phyloP scores from a whole-genome alignment of 2,888 invertebrate species.

The Hydriomena furcata region DNA sequence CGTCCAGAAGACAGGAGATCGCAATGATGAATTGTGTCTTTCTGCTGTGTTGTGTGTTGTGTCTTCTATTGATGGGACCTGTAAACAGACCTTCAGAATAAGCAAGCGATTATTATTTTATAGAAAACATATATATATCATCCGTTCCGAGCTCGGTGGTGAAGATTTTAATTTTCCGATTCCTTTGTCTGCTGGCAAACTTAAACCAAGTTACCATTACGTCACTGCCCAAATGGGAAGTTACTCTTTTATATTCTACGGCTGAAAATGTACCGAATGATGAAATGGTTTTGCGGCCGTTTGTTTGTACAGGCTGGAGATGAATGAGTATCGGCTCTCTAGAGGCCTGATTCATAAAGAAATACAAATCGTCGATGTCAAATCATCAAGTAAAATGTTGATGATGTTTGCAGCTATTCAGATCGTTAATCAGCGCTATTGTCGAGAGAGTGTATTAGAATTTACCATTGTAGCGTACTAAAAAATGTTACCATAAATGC shows the following conservation, averaged over 20 bases:
- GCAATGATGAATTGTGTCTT: no score
- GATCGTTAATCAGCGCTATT: constrained; percentile 39
- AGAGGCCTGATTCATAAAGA: constrained; percentile 52
- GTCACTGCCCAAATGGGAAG: constrained; percentile 45
- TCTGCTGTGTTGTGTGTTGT: no score
- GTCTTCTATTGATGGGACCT: no score
- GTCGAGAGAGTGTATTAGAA: constrained; percentile 16
- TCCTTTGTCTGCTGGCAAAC: constrained; percentile 32
- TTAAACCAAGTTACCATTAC: constrained; percentile 43
- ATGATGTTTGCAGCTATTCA: constrained; percentile 50
- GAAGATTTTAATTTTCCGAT: constrained; percentile 51
- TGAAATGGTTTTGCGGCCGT: constrained; percentile 69
- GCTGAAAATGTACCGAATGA: constrained; percentile 61
- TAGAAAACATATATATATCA: no score
- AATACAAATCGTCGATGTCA: constrained; percentile 45
- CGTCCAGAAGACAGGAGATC: no score
- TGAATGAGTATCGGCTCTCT: constrained; percentile 60
- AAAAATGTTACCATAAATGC: not conserved
- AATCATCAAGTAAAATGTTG: constrained; percentile 23
- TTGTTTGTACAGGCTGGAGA: constrained; percentile 71
- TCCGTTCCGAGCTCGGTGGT: constrained; percentile 12
- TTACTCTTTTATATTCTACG: constrained; percentile 4
- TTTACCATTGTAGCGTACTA: constrained; percentile 17
- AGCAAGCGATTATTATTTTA: no score
- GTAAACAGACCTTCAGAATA: no score